phyloP scores from a whole-genome alignment of 2,113 vertebrate species.

The Nothoprocta pentlandii region DNA sequence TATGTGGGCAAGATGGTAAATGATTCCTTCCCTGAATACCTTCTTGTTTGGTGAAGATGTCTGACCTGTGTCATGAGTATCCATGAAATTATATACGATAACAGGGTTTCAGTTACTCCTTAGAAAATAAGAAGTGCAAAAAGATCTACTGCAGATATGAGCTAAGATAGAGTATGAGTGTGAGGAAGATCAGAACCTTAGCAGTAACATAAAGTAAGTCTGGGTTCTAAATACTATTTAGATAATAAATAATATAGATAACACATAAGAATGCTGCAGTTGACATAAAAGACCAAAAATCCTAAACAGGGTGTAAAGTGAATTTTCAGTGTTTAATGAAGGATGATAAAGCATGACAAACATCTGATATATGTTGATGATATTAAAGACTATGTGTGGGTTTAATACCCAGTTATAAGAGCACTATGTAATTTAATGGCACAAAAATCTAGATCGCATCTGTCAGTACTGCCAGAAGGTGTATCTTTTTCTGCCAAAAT shows the following conservation, averaged over 20 bases:
- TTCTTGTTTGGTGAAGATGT: neutral
- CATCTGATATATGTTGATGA: neutral
- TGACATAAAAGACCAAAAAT: neutral
- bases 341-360: neutral
- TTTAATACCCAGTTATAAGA: neutral
- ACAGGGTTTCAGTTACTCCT: neutral
- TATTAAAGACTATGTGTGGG: neutral
- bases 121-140: neutral
- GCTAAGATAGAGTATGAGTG: neutral
- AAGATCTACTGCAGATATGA: neutral
- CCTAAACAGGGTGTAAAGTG: neutral
- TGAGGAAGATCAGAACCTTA: neutral
- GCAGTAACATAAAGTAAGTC: neutral
- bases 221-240: neutral
- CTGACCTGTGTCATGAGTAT: neutral
- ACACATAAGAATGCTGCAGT: neutral
- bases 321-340: neutral
- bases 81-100: neutral
- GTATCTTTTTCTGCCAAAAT: neutral
- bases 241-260: no score
- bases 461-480: neutral
- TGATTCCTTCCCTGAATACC: neutral
- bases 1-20: neutral
- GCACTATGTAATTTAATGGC: neutral
- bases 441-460: neutral